phyloP scores from a whole-genome alignment of 2,113 vertebrate genomes.

The Mesoclemmys tuberculata region DNA sequence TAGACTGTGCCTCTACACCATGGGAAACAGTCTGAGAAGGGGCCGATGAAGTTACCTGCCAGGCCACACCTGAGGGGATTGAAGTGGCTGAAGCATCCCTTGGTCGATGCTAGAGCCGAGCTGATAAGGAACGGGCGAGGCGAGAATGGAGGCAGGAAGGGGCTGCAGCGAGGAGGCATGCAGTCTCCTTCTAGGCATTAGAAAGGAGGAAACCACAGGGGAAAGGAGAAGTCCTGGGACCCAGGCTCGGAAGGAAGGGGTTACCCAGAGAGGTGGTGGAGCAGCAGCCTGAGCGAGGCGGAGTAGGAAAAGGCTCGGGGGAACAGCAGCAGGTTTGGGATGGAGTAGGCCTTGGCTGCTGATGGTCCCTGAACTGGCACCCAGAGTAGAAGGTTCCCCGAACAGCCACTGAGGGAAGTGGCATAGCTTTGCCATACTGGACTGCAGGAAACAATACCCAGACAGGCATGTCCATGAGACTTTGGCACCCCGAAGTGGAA shows the following conservation, averaged over 20 bases:
- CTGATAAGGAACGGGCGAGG: not conserved
- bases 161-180: not conserved
- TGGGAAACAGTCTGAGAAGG: not conserved
- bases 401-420: not conserved
- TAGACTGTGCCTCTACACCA: too few species aligned
- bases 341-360: not conserved
- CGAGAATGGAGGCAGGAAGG: not conserved
- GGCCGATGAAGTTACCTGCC: not conserved
- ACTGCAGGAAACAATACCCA: not conserved
- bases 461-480: not conserved
- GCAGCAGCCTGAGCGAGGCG: not conserved
- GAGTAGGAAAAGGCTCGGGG: not conserved
- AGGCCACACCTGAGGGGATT: not conserved
- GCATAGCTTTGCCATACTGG: not conserved
- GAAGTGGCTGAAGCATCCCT: too few species aligned
- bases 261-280: not conserved
- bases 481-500: not conserved
- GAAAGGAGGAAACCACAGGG: too few species aligned
- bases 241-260: not conserved
- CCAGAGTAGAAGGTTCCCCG: not conserved
- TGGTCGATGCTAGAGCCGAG: not conserved
- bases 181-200: not conserved
- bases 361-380: not conserved
- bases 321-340: not conserved
- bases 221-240: not conserved